Conservation (phyloP, 2,888 invertebrate genomes). For the Gerris lacustris region DNA sequence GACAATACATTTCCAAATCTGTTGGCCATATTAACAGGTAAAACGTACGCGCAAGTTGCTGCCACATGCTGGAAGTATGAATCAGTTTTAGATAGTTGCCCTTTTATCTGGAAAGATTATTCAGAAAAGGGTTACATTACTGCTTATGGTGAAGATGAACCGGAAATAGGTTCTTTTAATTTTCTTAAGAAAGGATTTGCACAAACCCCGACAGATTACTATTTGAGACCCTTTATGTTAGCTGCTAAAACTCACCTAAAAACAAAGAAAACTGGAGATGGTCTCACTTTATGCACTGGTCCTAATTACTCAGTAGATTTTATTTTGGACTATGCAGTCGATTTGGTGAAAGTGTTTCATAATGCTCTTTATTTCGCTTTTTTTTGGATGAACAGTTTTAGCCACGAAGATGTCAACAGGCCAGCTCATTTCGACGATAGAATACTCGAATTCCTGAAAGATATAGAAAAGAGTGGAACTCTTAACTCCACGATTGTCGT, state of each 20-base stretch:
- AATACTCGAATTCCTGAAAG: constrained; percentile 45
- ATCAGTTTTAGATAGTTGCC: constrained; percentile 52
- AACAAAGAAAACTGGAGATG: constrained; percentile 41
- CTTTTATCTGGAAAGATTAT: constrained; percentile 67
- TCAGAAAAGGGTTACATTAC: constrained; percentile 56
- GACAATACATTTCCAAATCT: constrained; percentile 87
- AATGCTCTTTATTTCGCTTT: constrained; percentile 55
- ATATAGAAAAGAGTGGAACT: constrained; percentile 47
- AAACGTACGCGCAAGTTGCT: constrained; percentile 34
- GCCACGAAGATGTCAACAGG: constrained; percentile 55
- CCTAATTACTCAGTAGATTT: constrained; percentile 53
- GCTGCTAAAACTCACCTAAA: constrained; percentile 47
- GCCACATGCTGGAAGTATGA: constrained; percentile 26
- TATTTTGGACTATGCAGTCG: constrained; percentile 53
- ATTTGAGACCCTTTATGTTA: constrained; percentile 58
- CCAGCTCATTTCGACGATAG: constrained; percentile 54
- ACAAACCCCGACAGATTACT: constrained; percentile 66
- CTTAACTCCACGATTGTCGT: constrained; percentile 54
- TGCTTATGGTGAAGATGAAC: constrained; percentile 66
- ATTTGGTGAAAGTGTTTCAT: constrained; percentile 52
- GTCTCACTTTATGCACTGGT: constrained; percentile 48
- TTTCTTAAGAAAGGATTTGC: constrained; percentile 58
- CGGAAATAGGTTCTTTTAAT: constrained; percentile 60
- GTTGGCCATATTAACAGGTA: constrained; percentile 67
- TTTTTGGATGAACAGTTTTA: constrained; percentile 68